phyloP scores from a whole-genome alignment of 1,140 invertebrate genomes.

The Physella acuta region DNA sequence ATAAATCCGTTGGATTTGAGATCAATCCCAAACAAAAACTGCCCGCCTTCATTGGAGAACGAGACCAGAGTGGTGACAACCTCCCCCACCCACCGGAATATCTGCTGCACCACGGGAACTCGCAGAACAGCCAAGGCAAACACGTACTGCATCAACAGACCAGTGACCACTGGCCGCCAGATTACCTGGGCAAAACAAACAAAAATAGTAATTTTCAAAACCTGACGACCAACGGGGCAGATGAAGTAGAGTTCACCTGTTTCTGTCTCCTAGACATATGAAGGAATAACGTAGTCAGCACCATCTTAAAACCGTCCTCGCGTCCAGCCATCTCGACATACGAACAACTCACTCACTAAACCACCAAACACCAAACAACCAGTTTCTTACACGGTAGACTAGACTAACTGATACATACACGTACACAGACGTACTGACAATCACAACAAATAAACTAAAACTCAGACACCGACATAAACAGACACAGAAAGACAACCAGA shows the following conservation, averaged over 20 bases:
- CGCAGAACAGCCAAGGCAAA: constrained; percentile 7
- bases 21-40: neutral
- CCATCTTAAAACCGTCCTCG: neutral
- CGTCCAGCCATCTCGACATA: too few relatives aligned
- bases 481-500: neutral
- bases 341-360: too few relatives aligned
- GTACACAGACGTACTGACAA: neutral
- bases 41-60: neutral
- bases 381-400: neutral
- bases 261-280: too few relatives aligned
- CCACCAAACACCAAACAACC: neutral
- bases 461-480: neutral
- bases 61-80: neutral
- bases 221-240: neutral
- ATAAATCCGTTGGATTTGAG: neutral
- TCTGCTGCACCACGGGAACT: neutral
- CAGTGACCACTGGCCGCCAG: constrained; percentile 8
- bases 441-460: neutral
- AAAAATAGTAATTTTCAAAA: neutral
- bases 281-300: neutral
- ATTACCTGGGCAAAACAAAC: neutral
- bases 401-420: neutral
- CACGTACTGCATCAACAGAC: constrained; percentile 10
- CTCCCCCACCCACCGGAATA: neutral
- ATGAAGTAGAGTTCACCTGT: neutral